Percentiles rank a stretch among this genome's conserved stretches.
Conservation (phyloP, 2,888 invertebrate genomes). For the Portevinia maculata region DNA sequence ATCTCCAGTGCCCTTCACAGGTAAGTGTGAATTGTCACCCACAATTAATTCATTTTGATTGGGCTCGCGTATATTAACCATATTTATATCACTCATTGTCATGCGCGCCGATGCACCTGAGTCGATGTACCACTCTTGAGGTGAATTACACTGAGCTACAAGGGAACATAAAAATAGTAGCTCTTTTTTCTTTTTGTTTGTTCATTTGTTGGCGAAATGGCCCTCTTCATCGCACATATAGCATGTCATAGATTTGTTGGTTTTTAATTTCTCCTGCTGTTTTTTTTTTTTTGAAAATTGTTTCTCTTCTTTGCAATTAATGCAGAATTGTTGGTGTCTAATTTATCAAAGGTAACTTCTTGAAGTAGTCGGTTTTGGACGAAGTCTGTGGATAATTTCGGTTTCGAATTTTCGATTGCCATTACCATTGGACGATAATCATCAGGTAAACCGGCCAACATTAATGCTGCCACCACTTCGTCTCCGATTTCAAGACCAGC, state of each 20-base stretch:
- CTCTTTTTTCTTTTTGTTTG: slow-evolving; percentile 6
- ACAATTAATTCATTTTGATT: slow-evolving; percentile 20
- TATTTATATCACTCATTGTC: slow-evolving; percentile 35
- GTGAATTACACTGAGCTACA: neutral
- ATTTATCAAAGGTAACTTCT: too few species aligned
- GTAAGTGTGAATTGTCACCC: slow-evolving; percentile 20
- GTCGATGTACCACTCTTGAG: slow-evolving; percentile 48
- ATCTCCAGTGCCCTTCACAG: slow-evolving; percentile 14
- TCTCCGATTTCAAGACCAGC: too few species aligned
- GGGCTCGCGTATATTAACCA: slow-evolving; percentile 23
- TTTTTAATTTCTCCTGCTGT: too few species aligned
- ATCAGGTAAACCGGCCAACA: too few species aligned
- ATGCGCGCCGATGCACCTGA: slow-evolving; percentile 51
- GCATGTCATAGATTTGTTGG: slow-evolving; percentile 10
- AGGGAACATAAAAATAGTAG: too few species aligned
- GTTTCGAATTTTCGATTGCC: too few species aligned
- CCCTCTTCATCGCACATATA: slow-evolving; percentile 23
- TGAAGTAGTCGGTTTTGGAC: too few species aligned
- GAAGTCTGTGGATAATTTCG: neutral
- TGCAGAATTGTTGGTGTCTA: too few species aligned
- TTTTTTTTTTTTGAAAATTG: too few species aligned
- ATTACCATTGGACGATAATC: too few species aligned
- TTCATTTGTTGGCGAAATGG: slow-evolving; percentile 12
- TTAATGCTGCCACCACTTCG: too few species aligned
- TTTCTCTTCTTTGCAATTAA: too few species aligned